Evolutionary conservation across 2,113 vertebrate species (phyloP), one percentile per base, ranked within the genome.

Genomic region (Bettongia penicillata): DNA sequence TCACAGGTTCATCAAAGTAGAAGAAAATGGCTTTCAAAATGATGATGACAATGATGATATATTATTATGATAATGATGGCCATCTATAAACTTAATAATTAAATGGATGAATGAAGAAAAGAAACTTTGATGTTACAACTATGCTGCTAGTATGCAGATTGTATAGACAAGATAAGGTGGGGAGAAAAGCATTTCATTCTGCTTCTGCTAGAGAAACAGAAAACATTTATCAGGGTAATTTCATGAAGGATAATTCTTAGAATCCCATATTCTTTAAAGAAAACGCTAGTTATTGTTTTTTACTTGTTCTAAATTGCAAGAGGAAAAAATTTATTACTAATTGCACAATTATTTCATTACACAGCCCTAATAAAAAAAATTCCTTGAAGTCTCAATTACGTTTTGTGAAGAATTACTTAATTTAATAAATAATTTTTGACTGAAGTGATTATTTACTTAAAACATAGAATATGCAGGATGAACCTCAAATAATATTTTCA

Each of bases 341-440:
- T 97, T 96, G 89, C n/a, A 93, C 93, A 95, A 97, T 98, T 97
- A 97, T 98, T 97, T 97, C 96, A 97, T 96, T 97, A 93, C 97
- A 97, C 68, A 50, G 57, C 26, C 92, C 97, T 96, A 96, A 97
- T 98, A 97, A 97, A 97, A 52, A 84, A 94, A 97, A 96, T 90
- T 89, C 19, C 96, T 93, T 96, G 97, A 97, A 90, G 0, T 94
- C 96, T 94, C 97, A 91, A 95, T 97, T 98, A 95, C 94, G 51
- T 94, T 96, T 94, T 91, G 94, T 92, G 90, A 97, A 97, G 90
- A 95, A 94, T 96, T 96, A 77, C 91, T 25, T 91, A 96, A 97
- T 97, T 96, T 97, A 97, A 96, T 97, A 98, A 97, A 97, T 97
- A 95, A 95, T 95, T 96, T 97, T 97, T 97, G 90, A 97, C 95